Evolutionary conservation across 2,797 vertebrate species (phyloP), one percentile per base, ranked within the genome.

Genomic region (Vipera latastei): DNA sequence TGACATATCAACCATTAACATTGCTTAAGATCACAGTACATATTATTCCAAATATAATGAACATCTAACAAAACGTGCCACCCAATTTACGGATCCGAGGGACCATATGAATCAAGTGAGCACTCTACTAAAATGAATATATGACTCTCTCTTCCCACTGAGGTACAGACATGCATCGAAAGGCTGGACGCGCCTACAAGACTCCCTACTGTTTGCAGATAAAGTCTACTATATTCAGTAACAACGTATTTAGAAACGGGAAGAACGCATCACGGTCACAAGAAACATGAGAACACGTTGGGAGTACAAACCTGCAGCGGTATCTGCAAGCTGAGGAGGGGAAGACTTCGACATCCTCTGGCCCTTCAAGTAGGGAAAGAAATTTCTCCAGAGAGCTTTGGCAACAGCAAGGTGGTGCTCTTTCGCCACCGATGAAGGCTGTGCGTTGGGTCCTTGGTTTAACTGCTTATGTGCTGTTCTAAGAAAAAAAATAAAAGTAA

Each of bases 341-440:
- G 94, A 96, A 0, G 96, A 98, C 96, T 98, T 98, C 12, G 99
- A 98, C 96, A 99, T 98, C 93, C 98, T 98, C 93, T 99, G 98
- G 96, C 98, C 98, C 95, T 98, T 98, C 96, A 99, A 96, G 96
- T 98, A 99, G 2, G 99, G 98, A 94, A 99, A 99, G 97, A 99
- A 99, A 96, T 99, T 98, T 25, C 96, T 98, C 99, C 99, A 99
- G 20, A 99, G 98, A 6, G 98, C 98, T 4, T 95, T 93, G 90
- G 99, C 98, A 7, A 99, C 98, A 97, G 98, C 99, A 97, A 99
- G 99, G 98, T 99, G 99, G 98, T 98, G 98, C 98, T 99, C 99
- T 98, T 98, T 99, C 97, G 98, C 98, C 94, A 94, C 97, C 92
- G 95, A 98, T 97, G 97, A 96, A 91, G 97, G 92, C 73, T 97